Evolutionary conservation across 2,797 vertebrate species (phyloP), one percentile per base, ranked within the genome.

Genomic region (Tenualosa thibaudeaui): DNA sequence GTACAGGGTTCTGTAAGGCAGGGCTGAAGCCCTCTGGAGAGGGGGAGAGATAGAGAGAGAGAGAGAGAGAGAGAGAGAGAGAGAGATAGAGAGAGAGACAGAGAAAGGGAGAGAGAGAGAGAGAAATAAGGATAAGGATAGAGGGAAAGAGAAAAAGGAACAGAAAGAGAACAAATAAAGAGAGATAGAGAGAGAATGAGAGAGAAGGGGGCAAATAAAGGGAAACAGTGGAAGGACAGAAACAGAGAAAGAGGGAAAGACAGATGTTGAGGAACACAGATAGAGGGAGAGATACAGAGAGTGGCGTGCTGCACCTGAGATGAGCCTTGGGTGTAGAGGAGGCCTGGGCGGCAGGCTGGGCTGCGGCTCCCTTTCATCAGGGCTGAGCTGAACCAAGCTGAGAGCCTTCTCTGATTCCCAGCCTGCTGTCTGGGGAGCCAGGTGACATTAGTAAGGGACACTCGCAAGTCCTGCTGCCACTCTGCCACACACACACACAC

Each of bases 391-490:
- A 17, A 40, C 26, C 12, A 26, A 68, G 62, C 62, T 78, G 71
- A 40, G 71, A 17, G 71, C 40, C 91, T 90, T 91, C 92, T 90
- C 83, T 81, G 90, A 92, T 90, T 89, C 90, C 93, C 92, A 94
- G 92, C 92, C 91, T 88, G 92, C 94, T 94, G 94, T 95, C 93
- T 95, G 94, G 93, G 93, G 89, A 92, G 93, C 94, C 94, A 95
- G 94, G 93, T 93, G 94, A 95, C 89, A 90, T 92, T 95, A 96
- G 95, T 95, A 94, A 95, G 93, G 94, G 91, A 93, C 90, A 3
- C 37, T 2, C 40, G 8, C 71, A 78, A 9, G 71, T 46, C 71
- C 71, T 75, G 37, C 68, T 75, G 68, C 68, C 68, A 75, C 68
- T 40, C 68, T 4, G 58, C 88, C 91, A 89, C 84, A 89, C 88